Evolutionary conservation across 2,797 vertebrate genomes (phyloP).

Genomic region (Carcharodon carcharias): DNA sequence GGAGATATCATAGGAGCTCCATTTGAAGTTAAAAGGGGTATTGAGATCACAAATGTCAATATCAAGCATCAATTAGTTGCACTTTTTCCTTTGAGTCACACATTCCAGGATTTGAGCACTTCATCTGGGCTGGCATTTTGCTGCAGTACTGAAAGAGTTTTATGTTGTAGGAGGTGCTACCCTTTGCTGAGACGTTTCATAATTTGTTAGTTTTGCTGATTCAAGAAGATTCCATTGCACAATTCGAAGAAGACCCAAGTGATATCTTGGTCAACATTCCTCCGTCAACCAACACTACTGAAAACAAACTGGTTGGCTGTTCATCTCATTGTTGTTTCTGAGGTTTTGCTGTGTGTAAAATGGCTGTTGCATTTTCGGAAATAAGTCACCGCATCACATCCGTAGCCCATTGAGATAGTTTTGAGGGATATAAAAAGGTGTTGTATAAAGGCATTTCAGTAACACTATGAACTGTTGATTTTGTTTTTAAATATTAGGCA

Average conservation of each 20-base stretch:
- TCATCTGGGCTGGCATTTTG: background rate
- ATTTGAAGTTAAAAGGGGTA: background rate
- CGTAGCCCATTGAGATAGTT: background rate
- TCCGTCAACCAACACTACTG: background rate
- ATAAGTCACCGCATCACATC: background rate
- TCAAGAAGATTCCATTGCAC: background rate
- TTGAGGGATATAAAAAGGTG: background rate
- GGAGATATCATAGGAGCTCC: background rate
- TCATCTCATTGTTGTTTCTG: background rate
- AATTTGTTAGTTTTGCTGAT: background rate
- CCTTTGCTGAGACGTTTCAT: background rate
- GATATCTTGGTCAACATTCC: background rate
- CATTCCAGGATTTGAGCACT: background rate
- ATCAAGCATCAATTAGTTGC: background rate
- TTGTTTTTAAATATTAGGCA: background rate
- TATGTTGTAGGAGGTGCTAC: background rate
- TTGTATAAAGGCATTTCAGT: background rate
- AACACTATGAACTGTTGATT: background rate
- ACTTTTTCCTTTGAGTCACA: background rate
- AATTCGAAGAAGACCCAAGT: background rate
- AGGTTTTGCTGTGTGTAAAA: background rate
- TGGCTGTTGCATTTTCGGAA: too few relatives aligned
- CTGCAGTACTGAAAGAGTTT: background rate
- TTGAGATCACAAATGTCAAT: background rate
- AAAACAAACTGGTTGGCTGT: background rate